Evolutionary conservation across 2,113 vertebrate species (phyloP), one percentile per base, ranked within the genome.

Genomic region (Scomber colias): DNA sequence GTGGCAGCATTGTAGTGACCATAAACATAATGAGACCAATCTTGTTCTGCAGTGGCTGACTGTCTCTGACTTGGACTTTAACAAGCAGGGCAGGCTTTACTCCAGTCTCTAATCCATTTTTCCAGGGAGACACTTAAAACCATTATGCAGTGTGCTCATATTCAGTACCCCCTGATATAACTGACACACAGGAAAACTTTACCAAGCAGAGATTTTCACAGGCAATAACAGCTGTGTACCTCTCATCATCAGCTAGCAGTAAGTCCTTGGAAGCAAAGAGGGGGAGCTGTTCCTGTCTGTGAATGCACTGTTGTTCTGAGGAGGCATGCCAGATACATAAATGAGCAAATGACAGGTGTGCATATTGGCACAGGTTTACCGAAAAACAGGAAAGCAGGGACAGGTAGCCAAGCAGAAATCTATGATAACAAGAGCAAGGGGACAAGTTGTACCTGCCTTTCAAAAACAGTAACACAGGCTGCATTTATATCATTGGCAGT

Each of bases 41-140:
- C 57, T 65, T 51, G 53, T 62, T 75, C 70, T 87, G 81, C 72
- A 57, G 79, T 68, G 40, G 69, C 71, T 35, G 75, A 57, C 81
- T 40, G 40, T 65, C 61, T 62, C 48, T 65, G 55, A n/a, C 69
- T 45, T 79, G 55, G 67, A 82, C 77, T 68, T 61, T 2, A 70
- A 64, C 70, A 60, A 81, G 59, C 65, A 76, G 24, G 35, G 30
- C 63, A 71, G 76, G 77, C 76, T 85, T 78, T 88, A 54, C 66
- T 83, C 55, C 27, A 61, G 71, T 54, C 81, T 88, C 78, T 82
- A 73, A 92, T 89, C 77, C 73, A 84, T 89, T 84, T 79, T 86
- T 70, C 72, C 68, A 77, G 63, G 65, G 76, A 88, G 77, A 80
- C 75, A 71, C 60, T 85, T 89, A 74, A 83, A 90, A 77, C 72